Percentiles rank a stretch among this genome's conserved stretches.
Evolutionary conservation across 2,888 invertebrate genomes (phyloP).

Genomic region (Acrocyrtus sp.): DNA sequence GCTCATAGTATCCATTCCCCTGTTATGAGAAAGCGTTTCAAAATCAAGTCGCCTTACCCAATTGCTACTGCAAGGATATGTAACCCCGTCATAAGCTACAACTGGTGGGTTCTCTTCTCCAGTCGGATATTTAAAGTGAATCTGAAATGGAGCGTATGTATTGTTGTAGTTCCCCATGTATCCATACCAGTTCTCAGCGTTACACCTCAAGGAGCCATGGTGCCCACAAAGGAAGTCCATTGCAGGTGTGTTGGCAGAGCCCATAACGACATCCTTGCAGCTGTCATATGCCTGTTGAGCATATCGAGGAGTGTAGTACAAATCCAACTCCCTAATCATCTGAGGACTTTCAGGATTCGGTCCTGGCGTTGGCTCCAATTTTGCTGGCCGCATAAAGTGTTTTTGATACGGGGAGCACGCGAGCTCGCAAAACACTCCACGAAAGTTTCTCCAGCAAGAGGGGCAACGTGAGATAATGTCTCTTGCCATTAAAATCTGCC

Average conservation of each 20-base stretch:
- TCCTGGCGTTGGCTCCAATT: slow-evolving; percentile 9
- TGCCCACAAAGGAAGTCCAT: slow-evolving; percentile 81
- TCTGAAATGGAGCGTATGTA: slow-evolving; percentile 70
- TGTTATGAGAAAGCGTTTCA: not conserved
- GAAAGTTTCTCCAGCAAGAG: slow-evolving; percentile 81
- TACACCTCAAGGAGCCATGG: slow-evolving; percentile 74
- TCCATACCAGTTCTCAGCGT: slow-evolving; percentile 45
- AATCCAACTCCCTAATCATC: slow-evolving; percentile 25
- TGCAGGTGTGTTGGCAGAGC: slow-evolving; percentile 78
- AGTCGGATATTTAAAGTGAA: slow-evolving; percentile 69
- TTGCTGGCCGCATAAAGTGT: slow-evolving; percentile 68
- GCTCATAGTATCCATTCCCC: not conserved
- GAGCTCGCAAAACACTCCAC: slow-evolving; percentile 80
- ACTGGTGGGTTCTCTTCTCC: slow-evolving; percentile 3
- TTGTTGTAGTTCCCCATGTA: slow-evolving; percentile 58
- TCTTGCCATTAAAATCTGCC: slow-evolving; percentile 69
- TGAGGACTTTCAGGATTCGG: not conserved
- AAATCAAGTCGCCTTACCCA: no score
- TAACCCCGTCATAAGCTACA: slow-evolving; percentile 39
- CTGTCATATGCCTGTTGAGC: slow-evolving; percentile 77
- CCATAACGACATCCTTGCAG: slow-evolving; percentile 80
- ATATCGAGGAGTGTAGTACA: slow-evolving; percentile 68
- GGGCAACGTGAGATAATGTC: slow-evolving; percentile 82
- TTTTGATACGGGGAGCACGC: slow-evolving; percentile 82
- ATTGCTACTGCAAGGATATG: slow-evolving; percentile 45